phyloP scores from a whole-genome alignment of 2,113 vertebrate genomes.

The Trematocara macrostoma region DNA sequence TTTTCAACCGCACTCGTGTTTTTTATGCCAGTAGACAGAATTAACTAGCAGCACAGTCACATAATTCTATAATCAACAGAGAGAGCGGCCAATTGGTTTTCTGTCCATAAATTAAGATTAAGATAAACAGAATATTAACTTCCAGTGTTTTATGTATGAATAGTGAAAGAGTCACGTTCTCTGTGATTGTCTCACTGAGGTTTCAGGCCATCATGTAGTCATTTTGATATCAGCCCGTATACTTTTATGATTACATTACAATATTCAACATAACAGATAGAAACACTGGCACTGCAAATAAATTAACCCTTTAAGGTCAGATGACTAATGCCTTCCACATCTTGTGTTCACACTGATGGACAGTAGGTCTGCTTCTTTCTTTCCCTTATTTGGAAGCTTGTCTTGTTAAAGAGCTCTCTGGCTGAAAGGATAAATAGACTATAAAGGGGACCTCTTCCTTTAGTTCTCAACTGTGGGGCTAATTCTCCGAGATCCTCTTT shows the following conservation, averaged over 20 bases:
- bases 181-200: accelerated
- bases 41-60: not conserved
- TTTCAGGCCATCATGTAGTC: not conserved
- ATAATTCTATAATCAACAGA: not conserved
- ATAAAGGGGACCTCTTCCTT: not conserved
- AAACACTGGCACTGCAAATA: not conserved
- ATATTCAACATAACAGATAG: not conserved
- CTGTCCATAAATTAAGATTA: not conserved
- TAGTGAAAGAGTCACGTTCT: accelerated
- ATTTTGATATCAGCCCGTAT: not conserved
- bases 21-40: not conserved
- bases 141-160: not conserved
- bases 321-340: not conserved
- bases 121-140: not conserved
- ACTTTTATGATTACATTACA: not conserved
- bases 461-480: not conserved
- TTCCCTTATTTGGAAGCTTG: constrained; percentile 33
- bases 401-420: not conserved
- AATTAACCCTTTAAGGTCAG: not conserved
- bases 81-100: not conserved
- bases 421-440: constrained; percentile 26
- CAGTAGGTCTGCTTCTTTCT: not conserved
- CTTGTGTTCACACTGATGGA: not conserved
- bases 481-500: not conserved
- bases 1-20: not conserved